Evolutionary conservation across 35 echinoderm and acorn worm species (phyloP).

Genomic region (Heliocidaris tuberculata): DNA sequence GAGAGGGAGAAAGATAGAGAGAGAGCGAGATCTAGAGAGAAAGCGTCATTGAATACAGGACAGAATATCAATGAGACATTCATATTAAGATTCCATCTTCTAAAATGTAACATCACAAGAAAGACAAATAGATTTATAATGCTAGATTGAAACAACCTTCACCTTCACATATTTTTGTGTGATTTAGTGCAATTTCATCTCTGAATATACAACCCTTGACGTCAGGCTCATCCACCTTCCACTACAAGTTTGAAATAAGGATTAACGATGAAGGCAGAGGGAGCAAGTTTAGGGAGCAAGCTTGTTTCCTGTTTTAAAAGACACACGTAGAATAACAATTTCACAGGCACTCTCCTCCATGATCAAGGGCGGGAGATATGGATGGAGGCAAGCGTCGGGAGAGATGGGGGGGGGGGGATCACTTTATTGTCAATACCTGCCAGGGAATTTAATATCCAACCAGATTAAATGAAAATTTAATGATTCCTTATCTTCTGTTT

Average conservation of each 20-base stretch:
- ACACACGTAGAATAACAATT: not conserved
- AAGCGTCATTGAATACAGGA: not conserved
- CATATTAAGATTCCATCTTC: not conserved
- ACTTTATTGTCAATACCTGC: not conserved
- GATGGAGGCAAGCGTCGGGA: not conserved
- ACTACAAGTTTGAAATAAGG: not conserved
- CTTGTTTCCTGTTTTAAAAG: not conserved
- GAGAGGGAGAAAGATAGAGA: not conserved
- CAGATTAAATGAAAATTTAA: not conserved
- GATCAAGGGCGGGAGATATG: not conserved
- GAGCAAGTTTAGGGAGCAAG: not conserved
- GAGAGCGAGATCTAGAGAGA: not conserved
- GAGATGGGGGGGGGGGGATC: not conserved
- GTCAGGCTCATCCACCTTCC: not conserved
- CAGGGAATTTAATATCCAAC: not conserved
- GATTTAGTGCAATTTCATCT: not conserved
- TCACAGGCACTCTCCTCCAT: not conserved
- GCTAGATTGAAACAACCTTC: not conserved
- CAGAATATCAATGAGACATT: not conserved
- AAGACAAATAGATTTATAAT: not conserved
- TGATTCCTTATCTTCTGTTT: conserved; percentile 5
- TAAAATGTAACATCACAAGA: not conserved
- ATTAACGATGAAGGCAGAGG: not conserved
- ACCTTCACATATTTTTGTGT: not conserved
- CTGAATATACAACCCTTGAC: not conserved